These are phyloP conservation scores for Peromyscus polionotus DNA, from an alignment of 2,113 vertebrate species.

Conservation along the genomic window DNA sequence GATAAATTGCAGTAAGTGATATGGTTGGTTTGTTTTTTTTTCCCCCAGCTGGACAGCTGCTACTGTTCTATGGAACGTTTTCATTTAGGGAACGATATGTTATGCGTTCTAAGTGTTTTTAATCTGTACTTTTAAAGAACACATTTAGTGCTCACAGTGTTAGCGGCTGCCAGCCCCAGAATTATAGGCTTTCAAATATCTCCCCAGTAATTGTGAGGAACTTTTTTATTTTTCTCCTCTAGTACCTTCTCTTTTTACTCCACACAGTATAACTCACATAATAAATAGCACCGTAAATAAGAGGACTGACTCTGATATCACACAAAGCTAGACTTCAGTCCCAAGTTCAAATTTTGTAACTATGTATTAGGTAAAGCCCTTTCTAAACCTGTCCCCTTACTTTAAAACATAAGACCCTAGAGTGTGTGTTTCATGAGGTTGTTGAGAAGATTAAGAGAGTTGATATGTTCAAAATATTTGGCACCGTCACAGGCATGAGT, in stretches of 20 bases:
- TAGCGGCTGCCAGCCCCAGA: conserved; percentile 46
- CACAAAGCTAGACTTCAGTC: not conserved
- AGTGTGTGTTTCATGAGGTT: not conserved
- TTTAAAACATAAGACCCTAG: not conserved
- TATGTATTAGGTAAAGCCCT: not conserved
- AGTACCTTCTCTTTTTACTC: conserved; percentile 19
- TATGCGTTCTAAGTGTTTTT: not conserved
- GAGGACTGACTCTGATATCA: not conserved
- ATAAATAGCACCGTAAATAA: not conserved
- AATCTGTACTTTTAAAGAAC: conserved; percentile 40
- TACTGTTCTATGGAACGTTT: conserved; percentile 20
- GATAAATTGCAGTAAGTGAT: conserved; percentile 39
- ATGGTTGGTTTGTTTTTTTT: not conserved
- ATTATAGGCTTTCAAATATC: conserved; percentile 57
- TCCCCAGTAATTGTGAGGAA: conserved; percentile 15
- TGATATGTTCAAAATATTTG: conserved; percentile 1
- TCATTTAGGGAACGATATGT: not conserved
- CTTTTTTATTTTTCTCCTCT: conserved; percentile 40
- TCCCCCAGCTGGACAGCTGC: not conserved
- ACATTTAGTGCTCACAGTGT: conserved; percentile 38
- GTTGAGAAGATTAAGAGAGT: not conserved
- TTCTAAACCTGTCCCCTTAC: not conserved
- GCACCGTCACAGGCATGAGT: not conserved
- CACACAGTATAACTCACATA: conserved; percentile 49
- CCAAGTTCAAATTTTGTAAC: not conserved